Base-by-base conservation (phyloP, 1,140 invertebrate genomes). In the Sinella curviseta region DNA sequence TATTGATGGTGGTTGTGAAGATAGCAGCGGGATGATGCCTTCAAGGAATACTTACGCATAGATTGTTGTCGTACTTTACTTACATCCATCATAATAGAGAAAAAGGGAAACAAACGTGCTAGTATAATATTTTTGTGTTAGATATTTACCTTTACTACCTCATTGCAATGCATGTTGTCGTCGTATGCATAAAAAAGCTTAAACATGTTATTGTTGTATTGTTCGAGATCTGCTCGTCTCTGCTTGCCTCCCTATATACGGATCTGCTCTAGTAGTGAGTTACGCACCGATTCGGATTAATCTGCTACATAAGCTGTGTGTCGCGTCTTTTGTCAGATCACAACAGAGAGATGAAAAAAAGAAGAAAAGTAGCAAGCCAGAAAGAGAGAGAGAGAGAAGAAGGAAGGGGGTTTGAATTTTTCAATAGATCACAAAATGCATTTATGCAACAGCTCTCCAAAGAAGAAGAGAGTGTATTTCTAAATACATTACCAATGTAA, bases 211-310 rank as follows among this genome's bases (percentile, higher is more conserved):
- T 48, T 48, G 39, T 20, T 48, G 20, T 48, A 48, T 48, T 48
- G 20, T 48, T 48, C 8, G 39, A 48, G 20, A 48, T 48, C 39
- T 12, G 39, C 20, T 48, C 20, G 8, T 48, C 39, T 48, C 39
- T 48, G 39, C 39, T 48, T 48, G 8, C 20, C 39, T 48, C 39
- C 20, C 20, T 48, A 48, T 8, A 48, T 48, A 12, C 39, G 20
- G 39, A 8, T 48, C 20, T 48, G n/a, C 39, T 48, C 20, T 48
- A 12, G 39, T 48, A 60, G 14, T 60, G 14, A 26, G 39, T 48
- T 70, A 70, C 65, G 65, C 65, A 70, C 65, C 65, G 65, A 70
- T 70, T 70, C 65, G 65, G 65, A 70, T 70, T 70, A 70, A 70
- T 70, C 65, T 70, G 65, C 30, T 70, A 70, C 65, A 70, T 70